Conservation (phyloP, 2,888 invertebrate genomes). For the Drosophila suboccidentalis region DNA sequence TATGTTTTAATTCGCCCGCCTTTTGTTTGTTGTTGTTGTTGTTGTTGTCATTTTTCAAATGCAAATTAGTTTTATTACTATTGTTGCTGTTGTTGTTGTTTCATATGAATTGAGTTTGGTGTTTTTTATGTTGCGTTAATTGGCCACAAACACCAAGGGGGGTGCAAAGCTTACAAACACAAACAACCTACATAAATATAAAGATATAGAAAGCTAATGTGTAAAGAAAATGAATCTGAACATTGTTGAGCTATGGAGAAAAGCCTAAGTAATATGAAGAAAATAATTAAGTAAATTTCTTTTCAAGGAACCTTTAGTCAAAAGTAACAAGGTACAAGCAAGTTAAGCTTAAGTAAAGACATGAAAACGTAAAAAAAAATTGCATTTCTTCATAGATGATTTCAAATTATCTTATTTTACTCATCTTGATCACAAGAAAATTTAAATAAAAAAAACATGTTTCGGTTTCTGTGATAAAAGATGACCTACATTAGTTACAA, state of each 20-base stretch:
- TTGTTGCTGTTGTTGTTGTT: conserved; percentile 38
- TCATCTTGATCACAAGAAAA: no score
- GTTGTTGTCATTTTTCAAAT: conserved; percentile 54
- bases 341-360: no score
- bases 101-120: conserved; percentile 36
- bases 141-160: conserved; percentile 50
- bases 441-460: no score
- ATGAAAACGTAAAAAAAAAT: no score
- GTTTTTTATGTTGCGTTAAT: conserved; percentile 67
- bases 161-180: conserved; percentile 11
- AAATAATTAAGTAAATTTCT: background rate
- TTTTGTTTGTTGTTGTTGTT: conserved; percentile 41
- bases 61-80: conserved; percentile 53
- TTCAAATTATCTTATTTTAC: no score
- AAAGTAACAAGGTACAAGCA: no score
- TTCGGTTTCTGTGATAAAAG: background rate
- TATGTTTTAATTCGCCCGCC: conserved; percentile 43
- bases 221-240: background rate
- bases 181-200: background rate
- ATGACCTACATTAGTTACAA: background rate
- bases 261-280: background rate
- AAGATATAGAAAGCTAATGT: background rate
- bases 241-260: background rate
- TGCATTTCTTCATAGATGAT: no score
- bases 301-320: no score